Percentiles rank a stretch among this genome's conserved stretches.
phyloP scores from a whole-genome alignment of 2,113 vertebrate genomes.

The Chlorocebus sabaeus region DNA sequence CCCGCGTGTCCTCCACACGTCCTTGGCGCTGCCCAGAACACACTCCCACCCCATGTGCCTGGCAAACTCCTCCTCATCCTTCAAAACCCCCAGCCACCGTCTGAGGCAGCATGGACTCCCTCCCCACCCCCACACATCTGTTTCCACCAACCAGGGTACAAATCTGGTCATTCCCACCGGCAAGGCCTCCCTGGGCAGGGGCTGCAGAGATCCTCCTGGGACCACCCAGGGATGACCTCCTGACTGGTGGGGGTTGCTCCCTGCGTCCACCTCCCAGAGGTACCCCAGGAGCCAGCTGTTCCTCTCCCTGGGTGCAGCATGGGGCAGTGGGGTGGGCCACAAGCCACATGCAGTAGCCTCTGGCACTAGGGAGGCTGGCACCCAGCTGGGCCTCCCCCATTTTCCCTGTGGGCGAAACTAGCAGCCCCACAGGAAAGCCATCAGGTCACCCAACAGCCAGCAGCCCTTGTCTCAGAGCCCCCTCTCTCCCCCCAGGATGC shows the following conservation, averaged over 20 bases:
- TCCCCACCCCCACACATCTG: fast-evolving
- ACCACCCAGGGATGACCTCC: neutral
- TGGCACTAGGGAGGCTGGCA: neutral
- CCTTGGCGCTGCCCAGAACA: neutral
- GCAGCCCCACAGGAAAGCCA: fast-evolving
- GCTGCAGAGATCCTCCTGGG: neutral
- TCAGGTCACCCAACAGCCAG: fast-evolving
- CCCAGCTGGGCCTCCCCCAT: neutral
- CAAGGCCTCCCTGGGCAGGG: too few relatives aligned
- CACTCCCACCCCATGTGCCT: fast-evolving
- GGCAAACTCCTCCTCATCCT: fast-evolving
- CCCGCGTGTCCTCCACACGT: too few relatives aligned
- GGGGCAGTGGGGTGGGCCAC: too few relatives aligned
- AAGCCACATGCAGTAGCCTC: fast-evolving
- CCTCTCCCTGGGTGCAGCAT: neutral
- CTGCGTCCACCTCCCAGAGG: neutral
- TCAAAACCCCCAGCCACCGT: neutral
- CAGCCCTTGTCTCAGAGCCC: too few relatives aligned
- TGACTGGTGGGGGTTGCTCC: neutral
- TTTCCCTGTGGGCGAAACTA: fast-evolving
- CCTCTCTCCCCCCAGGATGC: too few relatives aligned
- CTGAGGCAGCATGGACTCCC: fast-evolving
- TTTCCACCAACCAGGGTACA: fast-evolving
- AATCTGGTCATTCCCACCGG: neutral
- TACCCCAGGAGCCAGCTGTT: neutral